A percentile compares a stretch with the other conserved stretches of the same genome.
These are phyloP conservation scores for Ephestia elutella DNA, from an alignment of 1,140 invertebrate species.

Conservation along the genomic window DNA sequence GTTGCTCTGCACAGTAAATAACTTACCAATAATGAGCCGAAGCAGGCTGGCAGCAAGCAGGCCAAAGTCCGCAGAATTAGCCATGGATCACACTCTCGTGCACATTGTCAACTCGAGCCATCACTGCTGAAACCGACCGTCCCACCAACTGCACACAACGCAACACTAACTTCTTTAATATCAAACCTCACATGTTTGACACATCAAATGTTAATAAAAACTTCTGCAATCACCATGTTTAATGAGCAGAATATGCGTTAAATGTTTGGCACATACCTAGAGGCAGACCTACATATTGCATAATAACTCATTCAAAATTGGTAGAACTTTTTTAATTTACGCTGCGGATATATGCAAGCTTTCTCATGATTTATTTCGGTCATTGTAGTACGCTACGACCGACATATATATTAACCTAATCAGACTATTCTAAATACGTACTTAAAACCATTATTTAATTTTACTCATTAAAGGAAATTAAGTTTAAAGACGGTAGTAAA, in stretches of 20 bases:
- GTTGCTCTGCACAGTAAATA: slow-evolving; percentile 1
- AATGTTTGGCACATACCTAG: slow-evolving; percentile 7
- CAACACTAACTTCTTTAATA: slow-evolving; percentile 9
- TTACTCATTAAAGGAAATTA: no score
- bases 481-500: no score
- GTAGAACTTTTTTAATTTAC: slow-evolving; percentile 70
- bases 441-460: not conserved
- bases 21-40: slow-evolving; percentile 71
- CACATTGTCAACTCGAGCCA: slow-evolving; percentile 40
- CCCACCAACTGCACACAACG: slow-evolving; percentile 17
- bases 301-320: slow-evolving; percentile 68
- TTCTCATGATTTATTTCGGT: slow-evolving; percentile 57
- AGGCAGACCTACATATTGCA: slow-evolving; percentile 34
- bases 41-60: slow-evolving; percentile 69
- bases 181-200: not conserved
- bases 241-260: not conserved
- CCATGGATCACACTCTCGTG: slow-evolving; percentile 60
- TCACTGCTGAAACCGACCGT: slow-evolving; percentile 30
- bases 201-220: not conserved
- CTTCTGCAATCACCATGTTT: not conserved
- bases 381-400: slow-evolving; percentile 23
- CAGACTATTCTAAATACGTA: not conserved
- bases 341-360: slow-evolving; percentile 56
- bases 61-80: slow-evolving; percentile 69
- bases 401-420: slow-evolving; percentile 7